Evolutionary conservation across 1,140 invertebrate genomes (phyloP), one percentile per base, ranked within the genome.

Genomic region (Cepaea nemoralis): DNA sequence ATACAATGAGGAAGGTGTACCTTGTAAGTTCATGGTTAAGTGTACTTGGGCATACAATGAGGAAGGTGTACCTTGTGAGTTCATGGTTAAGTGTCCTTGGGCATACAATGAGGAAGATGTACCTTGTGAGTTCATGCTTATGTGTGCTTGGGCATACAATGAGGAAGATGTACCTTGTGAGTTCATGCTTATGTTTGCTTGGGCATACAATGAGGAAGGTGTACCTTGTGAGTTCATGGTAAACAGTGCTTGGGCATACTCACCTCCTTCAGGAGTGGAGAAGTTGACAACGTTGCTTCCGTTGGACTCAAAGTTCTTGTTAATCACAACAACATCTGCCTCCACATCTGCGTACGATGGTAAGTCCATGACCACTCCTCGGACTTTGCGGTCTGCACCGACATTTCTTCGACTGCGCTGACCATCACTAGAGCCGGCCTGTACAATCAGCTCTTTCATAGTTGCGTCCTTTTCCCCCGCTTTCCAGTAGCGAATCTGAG

Each of bases 261-360:
- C 88, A 94, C 94, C 93, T 91, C 97, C 98, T 94, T 99, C 97
- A 1, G 96, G 96, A 14, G 96, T 99, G 63, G 95, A 93, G 88
- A 99, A 96, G 82, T 93, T 94, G 37, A 99, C 92, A 0, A 93
- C 93, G 85, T 97, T 95, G 86, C 96, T 98, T 0, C 95, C 93
- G 22, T 97, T 97, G 55, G 98, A 98, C 90, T 96, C 96, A 90
- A 96, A 97, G 76, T 91, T 92, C 37, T 96, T 96, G 90, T 99
- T 99, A 88, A 96, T 97, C 0, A 95, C 97, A 50, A 97, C 92
- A 69, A 99, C 96, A 83, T 95, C 94, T 0, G 97, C 96, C 88
- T 94, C 96, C 89, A 99, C 98, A 89, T 95, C 95, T 39, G 96
- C 94, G 89, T 94, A 95, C 0, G 98, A 85, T 12, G 87, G 86